Conservation (phyloP, 2,888 invertebrate species). For the Drosophila meridionalis region DNA sequence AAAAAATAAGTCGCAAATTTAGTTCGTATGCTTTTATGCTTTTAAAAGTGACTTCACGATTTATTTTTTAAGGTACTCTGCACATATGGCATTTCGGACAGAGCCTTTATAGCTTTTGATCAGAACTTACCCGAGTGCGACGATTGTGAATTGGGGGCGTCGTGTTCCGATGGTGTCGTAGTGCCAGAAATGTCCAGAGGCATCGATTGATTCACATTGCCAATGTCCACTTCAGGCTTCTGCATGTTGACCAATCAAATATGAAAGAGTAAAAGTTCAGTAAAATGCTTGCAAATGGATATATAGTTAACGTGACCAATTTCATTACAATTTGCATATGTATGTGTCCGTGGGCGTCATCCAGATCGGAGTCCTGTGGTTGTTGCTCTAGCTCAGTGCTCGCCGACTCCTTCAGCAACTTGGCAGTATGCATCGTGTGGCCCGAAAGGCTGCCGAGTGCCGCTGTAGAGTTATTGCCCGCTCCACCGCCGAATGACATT, state of each 20-base stretch:
- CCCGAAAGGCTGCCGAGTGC: constrained; percentile 79
- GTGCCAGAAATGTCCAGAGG: constrained; percentile 85
- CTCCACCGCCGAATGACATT: constrained; percentile 85
- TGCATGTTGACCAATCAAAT: constrained; percentile 48
- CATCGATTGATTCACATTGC: constrained; percentile 84
- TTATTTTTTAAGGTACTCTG: constrained; percentile 24
- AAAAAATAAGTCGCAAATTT: constrained; percentile 33
- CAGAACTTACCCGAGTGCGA: constrained; percentile 84
- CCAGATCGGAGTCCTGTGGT: constrained; percentile 86
- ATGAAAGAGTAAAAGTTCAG: constrained; percentile 40
- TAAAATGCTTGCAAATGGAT: constrained; percentile 40
- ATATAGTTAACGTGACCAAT: constrained; percentile 72
- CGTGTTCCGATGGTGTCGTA: constrained; percentile 85
- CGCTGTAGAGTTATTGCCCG: constrained; percentile 75
- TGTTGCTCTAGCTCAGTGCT: constrained; percentile 86
- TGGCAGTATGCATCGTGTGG: constrained; percentile 83
- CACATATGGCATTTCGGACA: constrained; percentile 2
- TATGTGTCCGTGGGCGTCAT: constrained; percentile 85
- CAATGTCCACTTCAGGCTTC: constrained; percentile 85
- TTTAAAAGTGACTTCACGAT: constrained; percentile 21
- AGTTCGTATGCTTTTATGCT: background rate
- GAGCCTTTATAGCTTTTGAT: constrained; percentile 3
- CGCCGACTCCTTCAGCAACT: constrained; percentile 85
- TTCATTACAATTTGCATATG: constrained; percentile 86
- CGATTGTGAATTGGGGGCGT: constrained; percentile 84